phyloP scores from a whole-genome alignment of 2,797 vertebrate species.

The Paedocypris micromegethes region DNA sequence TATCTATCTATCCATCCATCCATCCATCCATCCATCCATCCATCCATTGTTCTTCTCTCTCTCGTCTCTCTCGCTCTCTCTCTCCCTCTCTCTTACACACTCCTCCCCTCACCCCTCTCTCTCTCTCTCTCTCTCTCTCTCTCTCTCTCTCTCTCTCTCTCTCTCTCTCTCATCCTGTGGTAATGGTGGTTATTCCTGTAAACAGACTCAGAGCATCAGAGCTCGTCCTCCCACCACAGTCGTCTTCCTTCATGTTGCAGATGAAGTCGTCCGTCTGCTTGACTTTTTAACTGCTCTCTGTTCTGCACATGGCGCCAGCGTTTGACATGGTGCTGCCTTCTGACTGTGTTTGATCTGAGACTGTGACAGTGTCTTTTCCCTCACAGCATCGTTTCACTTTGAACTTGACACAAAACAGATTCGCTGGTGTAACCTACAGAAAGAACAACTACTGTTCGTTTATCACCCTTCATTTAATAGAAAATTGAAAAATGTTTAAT shows the following conservation, averaged over 20 bases:
- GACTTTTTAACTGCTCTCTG: slow-evolving; percentile 15
- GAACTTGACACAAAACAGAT: too few species aligned
- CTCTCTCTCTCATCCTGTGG: slow-evolving; percentile 16
- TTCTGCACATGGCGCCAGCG: neutral
- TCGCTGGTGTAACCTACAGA: too few species aligned
- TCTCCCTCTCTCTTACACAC: too few species aligned
- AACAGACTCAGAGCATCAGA: slow-evolving; percentile 54
- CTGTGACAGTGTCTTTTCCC: neutral
- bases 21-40: too few species aligned
- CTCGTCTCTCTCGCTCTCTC: too few species aligned
- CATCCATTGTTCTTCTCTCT: too few species aligned
- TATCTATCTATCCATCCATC: too few species aligned
- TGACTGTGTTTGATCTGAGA: slow-evolving; percentile 10
- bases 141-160: neutral
- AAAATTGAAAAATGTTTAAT: too few species aligned
- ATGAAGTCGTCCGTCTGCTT: slow-evolving; percentile 26
- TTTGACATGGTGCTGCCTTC: neutral
- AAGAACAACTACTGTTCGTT: too few species aligned
- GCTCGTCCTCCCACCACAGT: slow-evolving; percentile 46
- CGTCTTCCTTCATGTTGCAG: slow-evolving; percentile 47
- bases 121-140: neutral
- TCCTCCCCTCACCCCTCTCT: too few species aligned
- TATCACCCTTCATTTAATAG: too few species aligned
- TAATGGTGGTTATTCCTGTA: slow-evolving; percentile 57
- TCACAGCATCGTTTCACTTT: too few species aligned